Evolutionary conservation across 2,113 vertebrate species (phyloP).

Genomic region (Apodemus speciosus): DNA sequence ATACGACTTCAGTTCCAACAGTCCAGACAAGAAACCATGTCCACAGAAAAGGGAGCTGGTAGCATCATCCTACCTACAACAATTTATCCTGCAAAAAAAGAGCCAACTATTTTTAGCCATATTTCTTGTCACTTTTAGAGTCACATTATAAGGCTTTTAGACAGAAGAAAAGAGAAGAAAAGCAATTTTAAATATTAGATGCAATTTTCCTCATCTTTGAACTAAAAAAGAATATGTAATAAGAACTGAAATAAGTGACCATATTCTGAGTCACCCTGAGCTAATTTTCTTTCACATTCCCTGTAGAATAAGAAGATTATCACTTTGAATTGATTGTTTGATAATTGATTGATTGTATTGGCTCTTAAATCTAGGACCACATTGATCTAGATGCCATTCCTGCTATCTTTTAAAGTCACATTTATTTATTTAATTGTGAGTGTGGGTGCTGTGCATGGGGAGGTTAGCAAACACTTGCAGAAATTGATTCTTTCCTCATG

Average conservation of each 20-base stretch:
- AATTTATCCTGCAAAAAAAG: background rate
- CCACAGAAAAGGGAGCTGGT: background rate
- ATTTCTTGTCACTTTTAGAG: background rate
- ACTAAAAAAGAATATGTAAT: background rate
- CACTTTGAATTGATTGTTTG: background rate
- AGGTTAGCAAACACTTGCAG: background rate
- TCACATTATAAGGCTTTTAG: background rate
- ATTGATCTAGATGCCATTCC: too few relatives aligned
- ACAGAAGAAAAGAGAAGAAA: background rate
- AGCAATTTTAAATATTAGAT: constrained; percentile 41
- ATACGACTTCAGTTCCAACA: background rate
- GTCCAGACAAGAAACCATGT: background rate
- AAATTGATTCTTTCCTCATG: background rate
- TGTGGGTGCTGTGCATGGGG: background rate
- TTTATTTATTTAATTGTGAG: background rate
- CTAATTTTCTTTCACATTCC: background rate
- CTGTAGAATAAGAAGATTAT: background rate
- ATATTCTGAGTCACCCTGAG: background rate
- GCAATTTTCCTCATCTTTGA: background rate
- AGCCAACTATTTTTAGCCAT: background rate
- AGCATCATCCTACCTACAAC: background rate
- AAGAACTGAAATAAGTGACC: background rate
- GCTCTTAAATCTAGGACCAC: background rate
- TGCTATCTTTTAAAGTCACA: background rate
- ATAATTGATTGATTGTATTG: background rate